Base-by-base conservation (phyloP, 2,888 invertebrate species). In the Matsumyia berberina region DNA sequence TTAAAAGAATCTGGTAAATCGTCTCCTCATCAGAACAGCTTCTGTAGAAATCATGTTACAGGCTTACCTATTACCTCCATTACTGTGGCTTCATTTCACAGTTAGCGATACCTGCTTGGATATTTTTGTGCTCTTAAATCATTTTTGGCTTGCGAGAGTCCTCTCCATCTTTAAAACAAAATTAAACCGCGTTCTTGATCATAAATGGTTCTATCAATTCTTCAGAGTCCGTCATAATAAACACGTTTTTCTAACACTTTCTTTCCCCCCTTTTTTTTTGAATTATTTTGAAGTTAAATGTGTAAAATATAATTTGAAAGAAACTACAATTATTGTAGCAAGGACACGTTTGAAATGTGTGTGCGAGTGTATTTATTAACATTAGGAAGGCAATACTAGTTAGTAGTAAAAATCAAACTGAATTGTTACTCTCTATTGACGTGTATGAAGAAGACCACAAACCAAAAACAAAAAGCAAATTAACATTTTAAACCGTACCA, bases 401-500 rank as follows among this genome's bases (percentile, higher is more conserved):
- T 62, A 62, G 66, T 76, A 70, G 31, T 39, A 57, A 64, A 24
- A 42, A 12, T 44, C 33, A 58, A 66, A 72, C 29, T 17, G 29
- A 46, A 55, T 49, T 62, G 12, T 60, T 60, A 42, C 24, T 35
- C 11, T 57, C 24, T 24, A 31, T 57, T 39, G 15, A 33, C 24
- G 7, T 69, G 12, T 62, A 64, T 49, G 58, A 76, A 44, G 42
- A 19, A 44, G 17, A 53, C 60, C 39, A 62, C 7, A 19, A 58
- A 58, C 4, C 2, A 37, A 66, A 51, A 19, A 57, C 29, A 8
- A 76, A 15, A 76, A 55, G 11, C 49, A 77, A 70, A 17, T 57
- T 67, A 57, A 81, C 29, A 24, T 24, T 24, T 80, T 70, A 74
- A 86, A 83, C 62, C 55, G 86, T 85, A 85, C 81, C 74, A 64